Conservation (phyloP, 2,888 invertebrate species). For the Muscina levida region DNA sequence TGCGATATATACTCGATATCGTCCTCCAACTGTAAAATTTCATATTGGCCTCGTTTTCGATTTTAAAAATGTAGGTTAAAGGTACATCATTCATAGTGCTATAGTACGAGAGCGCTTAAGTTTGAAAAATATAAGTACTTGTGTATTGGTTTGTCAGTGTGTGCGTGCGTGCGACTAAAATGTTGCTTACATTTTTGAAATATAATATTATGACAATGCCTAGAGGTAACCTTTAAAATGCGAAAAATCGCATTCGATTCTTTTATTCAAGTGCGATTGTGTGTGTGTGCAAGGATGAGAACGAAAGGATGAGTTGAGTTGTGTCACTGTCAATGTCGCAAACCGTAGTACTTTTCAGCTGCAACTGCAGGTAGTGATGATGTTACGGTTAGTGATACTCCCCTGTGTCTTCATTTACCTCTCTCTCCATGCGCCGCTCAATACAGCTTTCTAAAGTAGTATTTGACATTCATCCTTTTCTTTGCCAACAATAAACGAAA, state of each 20-base stretch:
- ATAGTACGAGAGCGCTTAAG: neutral
- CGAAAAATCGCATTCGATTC: constrained; percentile 26
- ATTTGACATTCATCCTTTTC: no score
- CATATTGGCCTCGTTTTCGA: neutral
- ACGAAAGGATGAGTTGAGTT: neutral
- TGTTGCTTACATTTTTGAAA: neutral
- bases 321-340: no score
- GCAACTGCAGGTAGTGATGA: no score
- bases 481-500: no score
- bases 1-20: no score
- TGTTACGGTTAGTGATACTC: no score
- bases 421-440: no score
- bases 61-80: constrained; percentile 20
- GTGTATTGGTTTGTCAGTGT: neutral
- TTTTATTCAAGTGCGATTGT: neutral
- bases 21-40: neutral
- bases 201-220: constrained; percentile 21
- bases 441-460: no score
- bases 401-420: no score
- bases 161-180: neutral
- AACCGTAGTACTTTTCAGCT: no score
- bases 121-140: neutral
- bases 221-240: constrained; percentile 21
- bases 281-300: neutral
- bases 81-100: neutral